Percentiles rank a stretch among this genome's conserved stretches.
Conservation (phyloP, 1,140 invertebrate genomes). For the Papilio polytes region DNA sequence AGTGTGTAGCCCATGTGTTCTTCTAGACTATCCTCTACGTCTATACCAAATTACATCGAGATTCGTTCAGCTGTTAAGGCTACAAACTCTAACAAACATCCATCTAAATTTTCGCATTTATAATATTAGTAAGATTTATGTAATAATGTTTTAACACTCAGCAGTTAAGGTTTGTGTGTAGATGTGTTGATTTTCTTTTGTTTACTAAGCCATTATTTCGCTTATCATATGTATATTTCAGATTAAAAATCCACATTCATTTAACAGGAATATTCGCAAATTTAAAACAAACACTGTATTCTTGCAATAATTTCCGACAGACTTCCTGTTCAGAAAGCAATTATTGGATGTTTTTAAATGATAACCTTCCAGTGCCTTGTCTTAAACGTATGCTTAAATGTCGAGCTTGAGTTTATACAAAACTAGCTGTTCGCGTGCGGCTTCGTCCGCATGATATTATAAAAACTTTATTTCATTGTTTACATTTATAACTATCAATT, state of each 20-base stretch:
- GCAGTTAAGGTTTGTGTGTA: too few species aligned
- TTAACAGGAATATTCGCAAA: not conserved
- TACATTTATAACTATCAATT: too few species aligned
- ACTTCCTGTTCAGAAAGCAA: not conserved
- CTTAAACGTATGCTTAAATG: not conserved
- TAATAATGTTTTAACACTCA: too few species aligned
- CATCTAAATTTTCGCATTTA: too few species aligned
- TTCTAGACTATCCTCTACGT: too few species aligned
- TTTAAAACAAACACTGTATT: not conserved
- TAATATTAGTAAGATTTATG: not conserved
- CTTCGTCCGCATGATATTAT: too few species aligned
- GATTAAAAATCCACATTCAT: not conserved
- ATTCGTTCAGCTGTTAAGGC: too few species aligned
- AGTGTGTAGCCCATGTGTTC: too few species aligned
- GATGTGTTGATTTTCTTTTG: not conserved
- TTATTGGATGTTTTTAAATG: not conserved
- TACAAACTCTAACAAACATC: too few species aligned
- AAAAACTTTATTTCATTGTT: too few species aligned
- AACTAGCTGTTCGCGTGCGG: too few species aligned
- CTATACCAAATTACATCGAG: too few species aligned
- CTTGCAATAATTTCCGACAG: not conserved
- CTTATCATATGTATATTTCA: not conserved
- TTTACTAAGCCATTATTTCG: not conserved
- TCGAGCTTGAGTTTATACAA: not conserved
- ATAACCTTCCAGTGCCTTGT: conserved; percentile 7